Evolutionary conservation across 2,888 invertebrate species (phyloP).

Genomic region (Ecliptopera silaceata): DNA sequence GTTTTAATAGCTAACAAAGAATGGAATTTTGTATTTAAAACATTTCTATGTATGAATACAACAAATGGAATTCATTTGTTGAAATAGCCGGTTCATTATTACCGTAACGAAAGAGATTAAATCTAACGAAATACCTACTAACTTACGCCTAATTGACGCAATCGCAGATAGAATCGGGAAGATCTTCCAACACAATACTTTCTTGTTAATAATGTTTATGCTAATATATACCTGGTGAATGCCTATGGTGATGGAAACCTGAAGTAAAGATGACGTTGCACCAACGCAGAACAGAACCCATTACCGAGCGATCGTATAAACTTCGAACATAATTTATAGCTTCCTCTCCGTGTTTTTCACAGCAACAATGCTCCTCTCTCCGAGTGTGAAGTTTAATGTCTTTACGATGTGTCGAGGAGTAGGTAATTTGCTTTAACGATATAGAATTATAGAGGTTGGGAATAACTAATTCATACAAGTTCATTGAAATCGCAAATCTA

Average conservation of each 20-base stretch:
- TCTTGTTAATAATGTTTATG: conserved; percentile 21
- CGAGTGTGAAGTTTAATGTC: conserved; percentile 67
- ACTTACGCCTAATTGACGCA: conserved; percentile 7
- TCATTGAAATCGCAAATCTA: conserved; percentile 9
- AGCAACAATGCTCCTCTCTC: conserved; percentile 69
- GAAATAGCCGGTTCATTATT: conserved; percentile 14
- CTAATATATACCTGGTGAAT: conserved; percentile 24
- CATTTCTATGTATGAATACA: conserved; percentile 9
- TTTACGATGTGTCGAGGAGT: conserved; percentile 71
- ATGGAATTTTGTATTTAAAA: conserved; percentile 22
- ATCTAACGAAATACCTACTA: conserved; percentile 8
- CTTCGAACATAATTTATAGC: conserved; percentile 79
- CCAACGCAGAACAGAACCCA: conserved; percentile 59
- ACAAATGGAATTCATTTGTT: conserved; percentile 12
- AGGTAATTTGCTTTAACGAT: conserved; percentile 64
- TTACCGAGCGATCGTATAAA: conserved; percentile 76
- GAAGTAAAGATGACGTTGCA: conserved; percentile 49
- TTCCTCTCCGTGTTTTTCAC: conserved; percentile 79
- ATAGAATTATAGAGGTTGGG: conserved; percentile 25
- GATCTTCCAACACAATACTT: background rate
- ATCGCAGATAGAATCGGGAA: background rate
- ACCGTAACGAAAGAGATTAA: conserved; percentile 16
- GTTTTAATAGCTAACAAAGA: conserved; percentile 17
- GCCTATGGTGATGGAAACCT: conserved; percentile 30
- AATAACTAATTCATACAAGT: background rate